A percentile compares a stretch with the other conserved stretches of the same genome.
Conservation (phyloP, 2,797 vertebrate species). For the Megalops cyprinoides region DNA sequence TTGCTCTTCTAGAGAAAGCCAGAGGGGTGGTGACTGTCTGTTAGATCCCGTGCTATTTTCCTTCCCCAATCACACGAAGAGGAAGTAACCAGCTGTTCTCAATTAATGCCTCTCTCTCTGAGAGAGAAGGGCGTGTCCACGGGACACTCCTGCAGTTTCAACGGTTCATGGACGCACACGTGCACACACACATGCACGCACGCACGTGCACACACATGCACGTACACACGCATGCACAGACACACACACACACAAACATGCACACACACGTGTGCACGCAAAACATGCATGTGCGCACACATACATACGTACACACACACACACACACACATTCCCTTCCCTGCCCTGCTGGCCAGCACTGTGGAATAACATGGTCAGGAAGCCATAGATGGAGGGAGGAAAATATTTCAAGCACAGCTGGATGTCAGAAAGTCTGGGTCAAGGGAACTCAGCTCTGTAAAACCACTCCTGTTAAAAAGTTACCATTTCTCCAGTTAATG, state of each 20-base stretch:
- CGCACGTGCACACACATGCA: background rate
- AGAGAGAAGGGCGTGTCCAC: slow-evolving; percentile 31
- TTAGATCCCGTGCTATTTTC: background rate
- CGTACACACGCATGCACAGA: background rate
- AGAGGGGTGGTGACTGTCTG: background rate
- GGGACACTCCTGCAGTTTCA: background rate
- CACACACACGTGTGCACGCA: too few species aligned
- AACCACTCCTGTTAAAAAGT: too few species aligned
- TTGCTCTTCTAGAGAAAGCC: background rate
- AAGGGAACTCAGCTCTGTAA: too few species aligned
- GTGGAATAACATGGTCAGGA: background rate
- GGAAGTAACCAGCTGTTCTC: slow-evolving; percentile 32
- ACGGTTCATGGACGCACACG: background rate
- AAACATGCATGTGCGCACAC: background rate
- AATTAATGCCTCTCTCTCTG: slow-evolving; percentile 29
- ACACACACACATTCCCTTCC: background rate
- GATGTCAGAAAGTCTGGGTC: too few species aligned
- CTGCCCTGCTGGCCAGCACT: background rate
- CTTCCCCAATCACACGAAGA: background rate
- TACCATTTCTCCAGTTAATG: too few species aligned
- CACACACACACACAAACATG: background rate
- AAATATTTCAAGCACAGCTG: background rate
- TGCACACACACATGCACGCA: background rate
- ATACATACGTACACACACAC: background rate
- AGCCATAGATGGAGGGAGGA: background rate